Evolutionary conservation across 2,113 vertebrate species (phyloP), one percentile per base, ranked within the genome.

Genomic region (Malurus alboscapulatus): DNA sequence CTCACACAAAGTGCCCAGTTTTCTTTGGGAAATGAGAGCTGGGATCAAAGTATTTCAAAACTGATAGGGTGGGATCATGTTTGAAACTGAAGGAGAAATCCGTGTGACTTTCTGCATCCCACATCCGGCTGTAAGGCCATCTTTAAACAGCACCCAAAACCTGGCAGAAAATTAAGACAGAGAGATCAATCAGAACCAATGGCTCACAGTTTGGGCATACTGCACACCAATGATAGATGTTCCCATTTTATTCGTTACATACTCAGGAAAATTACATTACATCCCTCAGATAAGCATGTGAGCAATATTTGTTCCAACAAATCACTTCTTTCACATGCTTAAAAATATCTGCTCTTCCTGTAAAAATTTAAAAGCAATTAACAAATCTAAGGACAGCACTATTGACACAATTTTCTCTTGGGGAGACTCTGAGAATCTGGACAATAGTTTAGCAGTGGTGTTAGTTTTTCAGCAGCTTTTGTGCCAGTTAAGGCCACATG

Each of bases 381-480:
- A 66, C 10, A 73, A 80, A 69, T 18, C 19, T 59, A 66, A 83
- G 34, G 42, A 29, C 10, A 21, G 7, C 26, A 29, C 3, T 54
- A 29, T 6, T 29, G 22, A 10, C 21, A 68, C 7, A 38, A 14
- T 36, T 72, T 72, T 73, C 21, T 74, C n/a, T 34, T 54, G 14
- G 12, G 24, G 8, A 47, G 47, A n/a, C 69, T 40, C 69, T 40
- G 72, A 78, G 75, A 92, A 89, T 73, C 69, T 92, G 61, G 45
- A 71, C 53, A 86, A 80, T 5, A 57, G 5, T 59, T 91, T 34
- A 74, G 57, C 20, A 84, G 65, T 48, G 72, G 25, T 68, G 42
- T 40, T 93, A 90, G 47, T 54, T 93, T 94, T 89, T 90, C 77
- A 65, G 61, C 3, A 69, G 65, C 53, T 32, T 87, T 90, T 90